phyloP scores from a whole-genome alignment of 2,888 invertebrate genomes.

The Melieria picta region DNA sequence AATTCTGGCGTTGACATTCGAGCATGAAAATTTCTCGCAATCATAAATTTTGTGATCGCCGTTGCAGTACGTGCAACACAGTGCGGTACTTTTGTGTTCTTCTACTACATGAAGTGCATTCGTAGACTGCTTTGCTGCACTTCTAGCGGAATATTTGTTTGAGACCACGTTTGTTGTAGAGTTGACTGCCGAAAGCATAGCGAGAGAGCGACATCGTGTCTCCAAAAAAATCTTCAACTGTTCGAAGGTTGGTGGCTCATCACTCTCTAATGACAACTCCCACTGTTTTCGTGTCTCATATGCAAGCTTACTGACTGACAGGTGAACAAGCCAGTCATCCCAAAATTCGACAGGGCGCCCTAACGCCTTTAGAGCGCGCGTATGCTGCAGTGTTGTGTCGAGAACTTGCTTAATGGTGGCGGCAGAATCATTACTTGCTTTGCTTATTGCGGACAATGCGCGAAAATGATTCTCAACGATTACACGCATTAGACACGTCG shows the following conservation, averaged over 20 bases:
- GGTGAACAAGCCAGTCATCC: slow-evolving; percentile 36
- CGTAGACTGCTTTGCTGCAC: background rate
- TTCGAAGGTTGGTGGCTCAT: slow-evolving; percentile 25
- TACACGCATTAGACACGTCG: slow-evolving; percentile 25
- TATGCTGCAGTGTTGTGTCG: slow-evolving; percentile 13
- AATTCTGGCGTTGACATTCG: background rate
- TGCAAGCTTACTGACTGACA: slow-evolving; percentile 27
- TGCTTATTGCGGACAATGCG: background rate
- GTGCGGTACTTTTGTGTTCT: no score
- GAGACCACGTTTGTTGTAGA: background rate
- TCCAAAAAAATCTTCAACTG: slow-evolving; percentile 15
- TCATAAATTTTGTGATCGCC: background rate
- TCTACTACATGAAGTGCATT: background rate
- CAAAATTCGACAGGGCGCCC: slow-evolving; percentile 29
- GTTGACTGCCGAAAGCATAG: background rate
- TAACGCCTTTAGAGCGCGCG: slow-evolving; percentile 19
- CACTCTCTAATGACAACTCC: slow-evolving; percentile 30
- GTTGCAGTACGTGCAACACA: background rate
- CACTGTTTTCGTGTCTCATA: slow-evolving; percentile 36
- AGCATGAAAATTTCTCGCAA: background rate
- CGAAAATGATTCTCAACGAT: slow-evolving; percentile 15
- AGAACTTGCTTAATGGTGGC: slow-evolving; percentile 21
- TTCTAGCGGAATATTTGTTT: background rate
- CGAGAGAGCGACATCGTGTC: background rate
- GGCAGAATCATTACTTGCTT: background rate